Conservation (phyloP, 2,113 vertebrate species). For the Aythya baeri region DNA sequence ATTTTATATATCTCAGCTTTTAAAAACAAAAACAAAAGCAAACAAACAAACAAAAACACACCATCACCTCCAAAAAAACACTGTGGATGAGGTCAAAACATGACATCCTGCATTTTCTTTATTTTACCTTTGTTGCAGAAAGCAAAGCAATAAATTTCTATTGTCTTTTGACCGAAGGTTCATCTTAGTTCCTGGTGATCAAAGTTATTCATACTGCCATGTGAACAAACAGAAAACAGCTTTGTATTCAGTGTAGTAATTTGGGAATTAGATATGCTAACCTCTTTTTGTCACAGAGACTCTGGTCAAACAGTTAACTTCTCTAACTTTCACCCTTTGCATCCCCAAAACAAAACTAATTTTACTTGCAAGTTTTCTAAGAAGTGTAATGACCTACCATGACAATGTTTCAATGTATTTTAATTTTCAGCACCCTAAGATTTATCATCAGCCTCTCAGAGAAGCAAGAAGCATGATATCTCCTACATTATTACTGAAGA, state of each 20-base stretch:
- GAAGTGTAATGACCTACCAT: background rate
- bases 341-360: background rate
- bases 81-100: background rate
- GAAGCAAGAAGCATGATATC: background rate
- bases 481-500: background rate
- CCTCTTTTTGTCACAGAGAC: background rate
- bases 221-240: background rate
- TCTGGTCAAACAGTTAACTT: background rate
- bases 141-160: background rate
- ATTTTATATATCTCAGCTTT: background rate
- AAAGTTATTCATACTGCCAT: background rate
- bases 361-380: background rate
- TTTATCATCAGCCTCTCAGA: background rate
- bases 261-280: background rate
- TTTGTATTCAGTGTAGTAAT: background rate
- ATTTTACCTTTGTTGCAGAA: background rate
- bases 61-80: background rate
- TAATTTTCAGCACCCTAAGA: background rate
- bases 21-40: background rate
- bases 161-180: background rate
- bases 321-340: background rate
- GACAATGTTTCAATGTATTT: background rate
- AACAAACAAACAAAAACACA: background rate
- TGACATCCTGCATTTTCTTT: background rate
- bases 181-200: background rate